Conservation (phyloP, 2,113 vertebrate genomes). For the Scophthalmus maximus region DNA sequence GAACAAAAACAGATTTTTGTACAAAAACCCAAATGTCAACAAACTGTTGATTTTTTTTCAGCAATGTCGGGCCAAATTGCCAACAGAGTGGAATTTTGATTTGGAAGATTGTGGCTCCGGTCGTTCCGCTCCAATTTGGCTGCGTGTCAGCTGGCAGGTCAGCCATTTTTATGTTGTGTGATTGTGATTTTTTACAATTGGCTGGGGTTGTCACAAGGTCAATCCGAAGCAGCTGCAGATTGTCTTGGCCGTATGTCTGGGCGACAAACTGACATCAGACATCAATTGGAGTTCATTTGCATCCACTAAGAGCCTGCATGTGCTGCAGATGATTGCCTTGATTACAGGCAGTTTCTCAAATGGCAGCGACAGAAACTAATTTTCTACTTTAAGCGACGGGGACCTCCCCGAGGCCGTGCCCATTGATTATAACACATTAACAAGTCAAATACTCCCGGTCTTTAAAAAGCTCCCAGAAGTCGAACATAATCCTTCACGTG, state of each 20-base stretch:
- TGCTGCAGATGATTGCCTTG: background rate
- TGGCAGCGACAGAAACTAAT: background rate
- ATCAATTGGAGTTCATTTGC: conserved; percentile 27
- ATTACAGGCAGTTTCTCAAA: conserved; percentile 2
- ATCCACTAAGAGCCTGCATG: conserved; percentile 11
- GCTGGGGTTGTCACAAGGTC: background rate
- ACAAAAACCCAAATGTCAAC: no score
- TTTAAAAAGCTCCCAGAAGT: no score
- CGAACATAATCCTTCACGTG: no score
- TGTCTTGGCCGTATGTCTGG: conserved; percentile 5
- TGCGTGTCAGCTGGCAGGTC: background rate
- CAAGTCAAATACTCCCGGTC: no score
- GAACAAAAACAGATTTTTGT: no score
- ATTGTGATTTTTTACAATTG: no score
- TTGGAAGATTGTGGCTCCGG: background rate
- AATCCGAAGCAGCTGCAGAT: conserved; percentile 18
- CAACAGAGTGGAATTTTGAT: background rate
- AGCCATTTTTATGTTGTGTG: background rate
- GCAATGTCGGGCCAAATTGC: no score
- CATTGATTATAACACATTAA: no score
- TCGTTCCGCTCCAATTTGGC: background rate
- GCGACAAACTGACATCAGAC: conserved; percentile 18
- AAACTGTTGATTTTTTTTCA: no score
- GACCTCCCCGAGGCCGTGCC: no score
- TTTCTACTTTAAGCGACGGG: no score